Percentiles rank a stretch among this genome's conserved stretches.
These are phyloP conservation scores for Equus quagga DNA, from an alignment of 2,113 vertebrate genomes.

Conservation along the genomic window DNA sequence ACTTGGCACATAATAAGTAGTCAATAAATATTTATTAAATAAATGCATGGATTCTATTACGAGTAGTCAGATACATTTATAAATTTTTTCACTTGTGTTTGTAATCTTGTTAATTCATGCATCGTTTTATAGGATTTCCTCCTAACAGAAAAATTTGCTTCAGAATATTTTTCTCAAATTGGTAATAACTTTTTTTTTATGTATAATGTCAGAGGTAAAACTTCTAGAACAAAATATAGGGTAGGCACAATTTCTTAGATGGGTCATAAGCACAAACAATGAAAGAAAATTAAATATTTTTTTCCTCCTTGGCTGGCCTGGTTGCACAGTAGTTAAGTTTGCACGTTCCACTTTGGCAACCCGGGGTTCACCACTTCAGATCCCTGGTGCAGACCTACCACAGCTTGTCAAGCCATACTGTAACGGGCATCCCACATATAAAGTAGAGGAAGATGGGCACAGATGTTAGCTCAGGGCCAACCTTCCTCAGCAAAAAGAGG, in stretches of 20 bases:
- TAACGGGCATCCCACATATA: too few species aligned
- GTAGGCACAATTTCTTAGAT: neutral
- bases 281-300: neutral
- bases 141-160: neutral
- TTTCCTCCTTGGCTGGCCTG: neutral
- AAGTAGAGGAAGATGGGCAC: too few species aligned
- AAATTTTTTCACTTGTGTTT: neutral
- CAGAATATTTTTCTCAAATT: constrained; percentile 8
- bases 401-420: too few species aligned
- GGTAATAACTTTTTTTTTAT: neutral
- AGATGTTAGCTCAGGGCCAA: too few species aligned
- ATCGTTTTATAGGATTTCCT: neutral
- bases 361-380: too few species aligned
- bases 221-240: neutral
- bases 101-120: neutral
- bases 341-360: too few species aligned
- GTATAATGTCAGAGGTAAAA: neutral
- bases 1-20: neutral
- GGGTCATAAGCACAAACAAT: neutral
- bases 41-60: neutral
- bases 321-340: too few species aligned
- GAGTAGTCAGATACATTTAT: neutral
- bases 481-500: too few species aligned
- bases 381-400: too few species aligned
- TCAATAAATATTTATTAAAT: neutral